Base-by-base conservation (phyloP, 1,140 invertebrate species). In the Cephus cinctus region DNA sequence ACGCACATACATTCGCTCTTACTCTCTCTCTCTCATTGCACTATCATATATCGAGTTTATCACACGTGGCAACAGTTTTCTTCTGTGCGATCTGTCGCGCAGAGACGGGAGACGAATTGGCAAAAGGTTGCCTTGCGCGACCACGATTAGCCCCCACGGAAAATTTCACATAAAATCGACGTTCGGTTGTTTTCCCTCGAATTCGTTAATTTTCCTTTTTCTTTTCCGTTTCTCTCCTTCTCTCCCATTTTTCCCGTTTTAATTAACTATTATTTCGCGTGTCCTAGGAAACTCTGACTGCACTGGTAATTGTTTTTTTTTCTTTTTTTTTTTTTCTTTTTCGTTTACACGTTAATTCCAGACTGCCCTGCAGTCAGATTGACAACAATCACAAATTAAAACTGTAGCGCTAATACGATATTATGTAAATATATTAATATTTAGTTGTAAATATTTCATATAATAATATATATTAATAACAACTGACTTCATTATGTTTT, bases 401-500 rank as follows among this genome's bases (percentile, higher is more conserved):
- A 66, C 42, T 50, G 60, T 68, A 64, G 63, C 68, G 65, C 65
- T 73, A 71, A 69, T 73, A 72, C 68, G 65, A 50, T 72, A 66
- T 66, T 63, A 68, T 69, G 62, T 71, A 69, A 67, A 65, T 69
- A 71, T 73, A 68, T 67, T 70, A 69, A 70, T 71, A 71, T 64
- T 69, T 64, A 69, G 57, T 65, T 58, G 64, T 73, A 69, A 71
- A 74, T 73, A 71, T 69, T 66, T 65, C 56, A 64, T 69, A 65
- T 67, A 69, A 65, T 73, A 69, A 69, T 72, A 58, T n/a, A n/a
- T 65, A 70, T 68, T 63, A 69, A 69, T 73, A 73, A 73, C 65
- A 75, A 73, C 57, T 61, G 59, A 59, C 61, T 55, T 32, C 42
- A 21, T 27, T 42, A 23, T 46, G 38, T 30, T 40, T 40, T 47